phyloP scores from a whole-genome alignment of 2,888 invertebrate genomes.

The Erebia aethiops region DNA sequence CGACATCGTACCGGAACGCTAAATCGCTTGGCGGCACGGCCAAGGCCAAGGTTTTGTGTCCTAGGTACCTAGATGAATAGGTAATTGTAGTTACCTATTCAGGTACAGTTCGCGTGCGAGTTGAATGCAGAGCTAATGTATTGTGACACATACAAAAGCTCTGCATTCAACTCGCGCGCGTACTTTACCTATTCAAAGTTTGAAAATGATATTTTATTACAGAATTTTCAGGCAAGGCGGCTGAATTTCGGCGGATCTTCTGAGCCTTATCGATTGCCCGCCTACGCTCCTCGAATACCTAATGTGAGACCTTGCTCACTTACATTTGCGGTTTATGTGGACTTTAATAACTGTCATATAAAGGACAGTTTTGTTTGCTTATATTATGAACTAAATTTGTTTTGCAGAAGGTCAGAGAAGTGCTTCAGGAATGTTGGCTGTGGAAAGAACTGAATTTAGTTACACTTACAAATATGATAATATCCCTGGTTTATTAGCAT shows the following conservation, averaged over 20 bases:
- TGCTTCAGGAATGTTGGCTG: constrained; percentile 5
- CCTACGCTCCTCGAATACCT: constrained; percentile 60
- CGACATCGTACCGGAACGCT: too few relatives aligned
- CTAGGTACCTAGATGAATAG: too few relatives aligned
- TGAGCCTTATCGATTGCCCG: constrained; percentile 62
- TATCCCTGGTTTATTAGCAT: too few relatives aligned
- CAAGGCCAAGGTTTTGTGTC: too few relatives aligned
- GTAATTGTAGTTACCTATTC: too few relatives aligned
- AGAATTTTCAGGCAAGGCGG: constrained; percentile 13
- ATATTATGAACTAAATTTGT: constrained; percentile 12
- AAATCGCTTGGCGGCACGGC: too few relatives aligned
- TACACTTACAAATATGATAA: too few relatives aligned
- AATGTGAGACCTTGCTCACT: constrained; percentile 46
- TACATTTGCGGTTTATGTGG: constrained; percentile 14
- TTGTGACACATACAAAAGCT: too few relatives aligned
- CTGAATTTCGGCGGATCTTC: constrained; percentile 48
- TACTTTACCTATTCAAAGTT: too few relatives aligned
- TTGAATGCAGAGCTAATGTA: too few relatives aligned
- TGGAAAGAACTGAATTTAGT: neutral
- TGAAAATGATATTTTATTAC: neutral
- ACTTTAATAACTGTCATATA: constrained; percentile 24
- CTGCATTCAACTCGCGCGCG: too few relatives aligned
- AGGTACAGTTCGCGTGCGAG: too few relatives aligned
- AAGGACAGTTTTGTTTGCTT: constrained; percentile 45
- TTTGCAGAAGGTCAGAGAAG: constrained; percentile 36